Conservation (phyloP, 2,888 invertebrate species). For the Euproctis similis region DNA sequence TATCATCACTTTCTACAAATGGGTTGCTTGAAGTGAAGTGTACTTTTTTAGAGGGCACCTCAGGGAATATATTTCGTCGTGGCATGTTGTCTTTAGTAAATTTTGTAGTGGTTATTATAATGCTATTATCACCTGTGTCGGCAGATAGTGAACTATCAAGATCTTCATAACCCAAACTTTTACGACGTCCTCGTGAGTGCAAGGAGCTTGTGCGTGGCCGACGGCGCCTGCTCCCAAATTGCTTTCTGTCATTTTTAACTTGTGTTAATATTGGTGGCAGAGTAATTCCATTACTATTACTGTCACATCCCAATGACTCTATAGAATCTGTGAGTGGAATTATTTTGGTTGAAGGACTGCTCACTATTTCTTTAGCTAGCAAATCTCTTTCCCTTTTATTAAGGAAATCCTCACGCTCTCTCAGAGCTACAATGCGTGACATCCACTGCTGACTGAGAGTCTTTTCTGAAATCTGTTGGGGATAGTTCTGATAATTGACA, state of each 20-base stretch:
- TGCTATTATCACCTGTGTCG: slow-evolving; percentile 71
- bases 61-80: slow-evolving; percentile 58
- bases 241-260: slow-evolving; percentile 23
- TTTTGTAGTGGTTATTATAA: slow-evolving; percentile 71
- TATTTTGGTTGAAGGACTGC: slow-evolving; percentile 51
- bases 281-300: slow-evolving; percentile 56
- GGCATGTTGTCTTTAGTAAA: slow-evolving; percentile 64
- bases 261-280: slow-evolving; percentile 50
- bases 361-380: slow-evolving; percentile 59
- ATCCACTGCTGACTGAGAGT: slow-evolving; percentile 76
- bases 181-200: slow-evolving; percentile 40
- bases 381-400: slow-evolving; percentile 67
- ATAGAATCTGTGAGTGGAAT: slow-evolving; percentile 33
- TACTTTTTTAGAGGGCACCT: slow-evolving; percentile 55
- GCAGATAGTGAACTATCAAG: slow-evolving; percentile 77
- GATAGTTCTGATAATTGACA: slow-evolving; percentile 42
- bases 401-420: slow-evolving; percentile 68
- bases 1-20: slow-evolving; percentile 67
- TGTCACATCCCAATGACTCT: slow-evolving; percentile 17
- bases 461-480: slow-evolving; percentile 70
- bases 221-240: slow-evolving; percentile 39
- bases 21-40: slow-evolving; percentile 65
- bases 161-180: slow-evolving; percentile 68
- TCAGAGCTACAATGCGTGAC: slow-evolving; percentile 67
- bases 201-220: slow-evolving; percentile 41